Base-by-base conservation (phyloP, 2,113 vertebrate species). In the Gymnorhina tibicen region DNA sequence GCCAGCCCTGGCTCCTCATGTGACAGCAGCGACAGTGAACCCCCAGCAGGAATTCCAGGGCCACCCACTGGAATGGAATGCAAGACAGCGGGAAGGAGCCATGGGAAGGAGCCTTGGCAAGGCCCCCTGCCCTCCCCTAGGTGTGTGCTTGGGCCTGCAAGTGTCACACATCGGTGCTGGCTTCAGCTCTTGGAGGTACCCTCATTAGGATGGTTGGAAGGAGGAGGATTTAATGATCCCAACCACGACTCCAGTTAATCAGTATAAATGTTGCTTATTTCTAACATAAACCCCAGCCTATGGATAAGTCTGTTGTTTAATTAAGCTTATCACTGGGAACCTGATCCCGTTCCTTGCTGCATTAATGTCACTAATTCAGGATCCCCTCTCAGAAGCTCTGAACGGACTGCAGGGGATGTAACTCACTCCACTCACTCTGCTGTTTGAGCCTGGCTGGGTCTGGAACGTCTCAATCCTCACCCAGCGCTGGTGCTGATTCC, bases 281-380 rank as follows among this genome's bases (percentile, higher is more conserved):
- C 69, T 80, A 93, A 64, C 60, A 32, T 24, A 93, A 94, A 83
- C 10, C 64, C 21, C 58, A 49, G 82, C 91, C 89, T 73, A 41
- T 94, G 94, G 96, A 94, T 96, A 96, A 84, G 79, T 95, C 75
- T 93, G 87, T 91, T 94, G 89, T 97, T 97, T 98, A 98, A 98
- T 98, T 98, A 97, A 87, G 95, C 92, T 98, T 95, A 97, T 98
- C 96, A 27, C 93, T 49, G 85, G 27, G 78, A 97, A 62, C 87
- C 95, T 10, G 44, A 95, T 91, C 95, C 94, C 41, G 78, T 52
- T 79, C 78, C 92, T 97, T 83, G 85, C 93, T 97, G 95, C 95
- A 96, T 95, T 95, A 67, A 66, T 95, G 92, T 70, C 84, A 73
- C 94, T 98, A 89, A 97, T 96, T 97, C 96, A 86, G 77, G 76